phyloP scores from a whole-genome alignment of 2,113 vertebrate genomes.

The Noctilio leporinus region DNA sequence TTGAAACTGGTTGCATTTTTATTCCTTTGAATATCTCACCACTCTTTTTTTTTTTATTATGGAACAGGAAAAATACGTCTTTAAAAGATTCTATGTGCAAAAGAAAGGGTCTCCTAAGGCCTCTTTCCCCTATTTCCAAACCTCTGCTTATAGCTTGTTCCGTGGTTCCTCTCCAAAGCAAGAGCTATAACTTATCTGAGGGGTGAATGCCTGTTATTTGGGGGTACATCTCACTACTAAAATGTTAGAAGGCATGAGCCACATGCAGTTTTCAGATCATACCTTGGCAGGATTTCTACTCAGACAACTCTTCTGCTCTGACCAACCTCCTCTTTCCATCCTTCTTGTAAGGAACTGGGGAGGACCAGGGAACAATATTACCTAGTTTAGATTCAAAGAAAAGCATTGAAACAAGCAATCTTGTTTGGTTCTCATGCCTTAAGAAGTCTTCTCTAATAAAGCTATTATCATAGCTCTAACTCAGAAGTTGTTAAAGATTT shows the following conservation, averaged over 20 bases:
- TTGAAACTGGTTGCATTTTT: conserved; percentile 57
- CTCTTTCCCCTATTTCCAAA: not conserved
- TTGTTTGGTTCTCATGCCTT: not conserved
- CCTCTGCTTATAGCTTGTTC: not conserved
- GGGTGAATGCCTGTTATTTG: not conserved
- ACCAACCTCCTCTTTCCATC: not conserved
- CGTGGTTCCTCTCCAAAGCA: not conserved
- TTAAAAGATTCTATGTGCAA: not conserved
- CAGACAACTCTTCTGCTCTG: not conserved
- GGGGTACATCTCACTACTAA: not conserved
- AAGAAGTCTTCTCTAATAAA: not conserved
- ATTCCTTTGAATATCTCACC: conserved; percentile 38
- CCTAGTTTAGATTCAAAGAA: not conserved
- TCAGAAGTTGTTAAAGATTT: not conserved
- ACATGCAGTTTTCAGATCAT: not conserved
- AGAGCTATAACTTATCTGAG: not conserved
- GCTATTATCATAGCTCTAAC: not conserved
- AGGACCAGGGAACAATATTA: not conserved
- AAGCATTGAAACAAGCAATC: not conserved
- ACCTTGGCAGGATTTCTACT: not conserved
- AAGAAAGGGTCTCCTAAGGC: not conserved
- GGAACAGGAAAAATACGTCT: not conserved
- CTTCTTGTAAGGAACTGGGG: not conserved
- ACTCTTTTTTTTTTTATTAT: conserved; percentile 26
- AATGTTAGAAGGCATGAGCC: not conserved